Conservation (phyloP, 2,888 invertebrate species). For the Lomographa bimaculata region DNA sequence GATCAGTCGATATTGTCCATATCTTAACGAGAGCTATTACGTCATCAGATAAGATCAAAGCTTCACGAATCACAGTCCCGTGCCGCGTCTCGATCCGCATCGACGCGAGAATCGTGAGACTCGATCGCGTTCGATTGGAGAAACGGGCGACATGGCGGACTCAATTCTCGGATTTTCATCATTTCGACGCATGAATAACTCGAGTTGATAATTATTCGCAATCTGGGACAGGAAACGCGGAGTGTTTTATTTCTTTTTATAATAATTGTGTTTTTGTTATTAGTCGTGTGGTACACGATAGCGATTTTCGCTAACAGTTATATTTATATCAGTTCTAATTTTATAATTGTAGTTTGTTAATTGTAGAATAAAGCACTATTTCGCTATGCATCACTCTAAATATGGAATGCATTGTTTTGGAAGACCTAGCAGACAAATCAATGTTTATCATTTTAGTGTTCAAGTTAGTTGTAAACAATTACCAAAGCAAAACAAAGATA, state of each 20-base stretch:
- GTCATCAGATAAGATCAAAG: slow-evolving; percentile 82
- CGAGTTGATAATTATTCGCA: slow-evolving; percentile 11
- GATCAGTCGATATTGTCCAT: too few relatives aligned
- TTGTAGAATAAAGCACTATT: too few relatives aligned
- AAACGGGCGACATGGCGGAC: slow-evolving; percentile 52
- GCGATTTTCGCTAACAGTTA: too few relatives aligned
- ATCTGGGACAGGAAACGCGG: slow-evolving; percentile 16
- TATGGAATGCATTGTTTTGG: neutral
- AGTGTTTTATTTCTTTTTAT: slow-evolving; percentile 14
- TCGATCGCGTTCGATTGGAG: slow-evolving; percentile 58
- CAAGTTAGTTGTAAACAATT: slow-evolving; percentile 3
- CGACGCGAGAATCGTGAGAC: slow-evolving; percentile 51
- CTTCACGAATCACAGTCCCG: slow-evolving; percentile 69
- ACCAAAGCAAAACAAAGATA: slow-evolving; percentile 28
- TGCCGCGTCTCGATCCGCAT: slow-evolving; percentile 63
- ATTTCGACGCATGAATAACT: slow-evolving; percentile 39
- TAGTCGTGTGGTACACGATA: too few relatives aligned
- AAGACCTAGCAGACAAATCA: neutral
- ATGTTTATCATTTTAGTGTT: neutral
- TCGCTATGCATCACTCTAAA: too few relatives aligned
- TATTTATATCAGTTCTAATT: too few relatives aligned
- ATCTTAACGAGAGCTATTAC: too few relatives aligned
- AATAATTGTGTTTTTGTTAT: too few relatives aligned
- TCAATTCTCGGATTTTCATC: slow-evolving; percentile 86
- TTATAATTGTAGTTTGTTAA: too few relatives aligned